Percentiles rank a stretch among this genome's conserved stretches.
phyloP scores from a whole-genome alignment of 2,888 invertebrate genomes.

The Melanostoma scalare region DNA sequence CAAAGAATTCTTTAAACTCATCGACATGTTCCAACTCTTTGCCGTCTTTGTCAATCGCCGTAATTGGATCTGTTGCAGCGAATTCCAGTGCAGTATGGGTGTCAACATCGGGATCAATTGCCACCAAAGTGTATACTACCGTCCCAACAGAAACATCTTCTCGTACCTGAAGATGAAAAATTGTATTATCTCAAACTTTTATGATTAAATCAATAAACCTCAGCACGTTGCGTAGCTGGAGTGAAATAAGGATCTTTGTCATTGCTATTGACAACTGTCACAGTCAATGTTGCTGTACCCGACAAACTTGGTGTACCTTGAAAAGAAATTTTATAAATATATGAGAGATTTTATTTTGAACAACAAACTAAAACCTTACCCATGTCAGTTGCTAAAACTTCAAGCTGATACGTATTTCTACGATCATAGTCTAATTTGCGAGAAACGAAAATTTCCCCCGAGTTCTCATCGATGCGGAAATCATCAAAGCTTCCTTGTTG shows the following conservation, averaged over 20 bases:
- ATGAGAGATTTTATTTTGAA: background rate
- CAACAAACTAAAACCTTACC: conserved; percentile 81
- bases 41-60: conserved; percentile 92
- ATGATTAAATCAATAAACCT: conserved; percentile 82
- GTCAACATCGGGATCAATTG: conserved; percentile 90
- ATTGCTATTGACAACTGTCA: conserved; percentile 92
- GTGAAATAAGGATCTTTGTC: conserved; percentile 93
- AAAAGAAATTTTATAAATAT: conserved; percentile 11
- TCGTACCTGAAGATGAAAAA: conserved; percentile 83
- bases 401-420: conserved; percentile 90
- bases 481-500: conserved; percentile 93
- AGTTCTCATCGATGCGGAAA: conserved; percentile 89
- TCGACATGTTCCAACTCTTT: conserved; percentile 85
- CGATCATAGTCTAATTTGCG: conserved; percentile 92
- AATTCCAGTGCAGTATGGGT: conserved; percentile 86
- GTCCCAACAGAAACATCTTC: conserved; percentile 90
- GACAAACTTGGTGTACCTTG: conserved; percentile 90
- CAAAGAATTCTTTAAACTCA: conserved; percentile 85
- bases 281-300: conserved; percentile 90
- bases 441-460: conserved; percentile 89
- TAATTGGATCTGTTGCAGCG: conserved; percentile 87
- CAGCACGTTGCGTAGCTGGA: conserved; percentile 89
- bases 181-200: background rate
- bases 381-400: conserved; percentile 91
- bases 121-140: conserved; percentile 87